Evolutionary conservation across 2,797 vertebrate species (phyloP), one percentile per base, ranked within the genome.

Genomic region (Parauchenoglanis punctatus): DNA sequence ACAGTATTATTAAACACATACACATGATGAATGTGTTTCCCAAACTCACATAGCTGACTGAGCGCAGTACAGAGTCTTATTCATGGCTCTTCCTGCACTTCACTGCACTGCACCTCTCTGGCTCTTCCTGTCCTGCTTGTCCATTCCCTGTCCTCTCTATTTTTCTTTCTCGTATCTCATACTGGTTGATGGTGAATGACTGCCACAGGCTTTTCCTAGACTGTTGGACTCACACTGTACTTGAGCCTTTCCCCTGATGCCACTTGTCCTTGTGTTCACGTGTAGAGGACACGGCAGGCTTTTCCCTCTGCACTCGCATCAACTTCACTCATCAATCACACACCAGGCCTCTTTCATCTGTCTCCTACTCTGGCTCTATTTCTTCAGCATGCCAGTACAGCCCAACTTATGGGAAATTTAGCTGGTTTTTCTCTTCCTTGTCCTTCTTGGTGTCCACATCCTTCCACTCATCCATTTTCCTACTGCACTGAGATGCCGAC

Each of bases 241-340:
- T 23, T 40, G 23, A 46, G 59, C 58, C 18, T 28, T 85, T 92
- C 91, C 87, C 89, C 52, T 59, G 87, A 88, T 70, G 28, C 61
- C 68, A 28, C 61, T 90, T 81, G 89, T 70, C 91, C 90, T 92
- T 92, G 88, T 81, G 72, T 63, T 81, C 83, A 78, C 77, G 67
- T 77, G 87, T 83, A 87, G 85, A 92, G 90, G 91, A 88, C 87
- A 68, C 63, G 82, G 90, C 85, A 77, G 86, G 46, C 65, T 85
- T 89, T 89, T 88, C 78, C 56, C 65, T 76, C 89, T 68, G 81
- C 89, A 85, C 76, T 83, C 40, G 72, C 85, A 77, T 91, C 87
- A 87, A 65, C 82, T 88, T 46, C 31, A 81, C 77, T 90, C 88
- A 91, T 91, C 89, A 78, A 77, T 90, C 88, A 89, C 86, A 72